These are phyloP conservation scores for Mycogona germanica DNA, from an alignment of 2,888 invertebrate genomes.

Conservation along the genomic window DNA sequence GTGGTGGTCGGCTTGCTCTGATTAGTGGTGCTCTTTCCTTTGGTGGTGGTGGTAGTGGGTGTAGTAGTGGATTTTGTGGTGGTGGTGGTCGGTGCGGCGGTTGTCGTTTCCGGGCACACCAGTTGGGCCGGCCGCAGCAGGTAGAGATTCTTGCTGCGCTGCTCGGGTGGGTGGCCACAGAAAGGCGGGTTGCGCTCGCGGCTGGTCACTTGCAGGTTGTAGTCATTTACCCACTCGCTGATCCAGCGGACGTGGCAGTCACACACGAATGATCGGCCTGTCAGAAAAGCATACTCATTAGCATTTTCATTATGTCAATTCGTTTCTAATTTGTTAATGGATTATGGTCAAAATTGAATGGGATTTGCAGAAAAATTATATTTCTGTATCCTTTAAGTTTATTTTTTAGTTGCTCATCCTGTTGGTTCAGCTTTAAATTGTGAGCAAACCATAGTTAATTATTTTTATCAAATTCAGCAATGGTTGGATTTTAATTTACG, in stretches of 20 bases:
- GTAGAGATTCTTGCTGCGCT: slow-evolving; percentile 72
- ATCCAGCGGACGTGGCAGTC: slow-evolving; percentile 82
- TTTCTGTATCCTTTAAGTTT: too few species aligned
- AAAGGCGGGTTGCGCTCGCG: slow-evolving; percentile 85
- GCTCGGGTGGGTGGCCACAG: slow-evolving; percentile 68
- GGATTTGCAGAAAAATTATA: too few species aligned
- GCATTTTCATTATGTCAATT: too few species aligned
- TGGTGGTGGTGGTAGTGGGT: slow-evolving; percentile 1
- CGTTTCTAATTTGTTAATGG: too few species aligned
- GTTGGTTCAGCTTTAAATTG: too few species aligned
- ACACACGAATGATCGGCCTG: slow-evolving; percentile 59
- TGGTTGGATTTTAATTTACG: too few species aligned
- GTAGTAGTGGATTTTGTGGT: neutral
- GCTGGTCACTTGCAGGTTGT: slow-evolving; percentile 82
- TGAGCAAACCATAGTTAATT: too few species aligned
- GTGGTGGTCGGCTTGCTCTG: neutral
- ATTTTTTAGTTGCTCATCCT: too few species aligned
- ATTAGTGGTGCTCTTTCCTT: neutral
- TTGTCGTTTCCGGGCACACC: slow-evolving; percentile 20
- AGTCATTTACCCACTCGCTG: slow-evolving; percentile 75
- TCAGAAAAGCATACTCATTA: too few species aligned
- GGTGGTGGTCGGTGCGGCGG: slow-evolving; percentile 5
- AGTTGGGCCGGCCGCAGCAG: slow-evolving; percentile 62
- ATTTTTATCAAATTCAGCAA: too few species aligned
- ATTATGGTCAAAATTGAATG: too few species aligned